These are phyloP conservation scores for Guaruba guarouba DNA, from an alignment of 2,113 vertebrate genomes.

Conservation along the genomic window DNA sequence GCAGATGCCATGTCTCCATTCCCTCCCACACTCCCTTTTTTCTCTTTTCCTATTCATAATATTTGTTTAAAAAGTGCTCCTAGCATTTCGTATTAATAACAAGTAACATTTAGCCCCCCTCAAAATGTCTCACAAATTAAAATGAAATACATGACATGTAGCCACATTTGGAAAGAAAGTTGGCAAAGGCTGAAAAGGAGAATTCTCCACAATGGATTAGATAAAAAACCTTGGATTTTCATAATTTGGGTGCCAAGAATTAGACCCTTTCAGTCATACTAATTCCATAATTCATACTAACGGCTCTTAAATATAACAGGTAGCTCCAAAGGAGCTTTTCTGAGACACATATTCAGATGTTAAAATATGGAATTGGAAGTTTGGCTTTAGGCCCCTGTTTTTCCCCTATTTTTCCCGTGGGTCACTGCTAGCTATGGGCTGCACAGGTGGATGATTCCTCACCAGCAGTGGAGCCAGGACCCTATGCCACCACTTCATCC, in stretches of 20 bases:
- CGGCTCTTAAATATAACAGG: not conserved
- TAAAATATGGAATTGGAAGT: not conserved
- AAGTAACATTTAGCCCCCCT: not conserved
- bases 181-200: not conserved
- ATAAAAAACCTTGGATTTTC: not conserved
- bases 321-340: not conserved
- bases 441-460: not conserved
- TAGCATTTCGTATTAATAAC: not conserved
- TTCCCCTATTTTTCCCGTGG: accelerated
- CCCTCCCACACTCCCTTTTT: not conserved
- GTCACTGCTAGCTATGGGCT: not conserved
- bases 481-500: not conserved
- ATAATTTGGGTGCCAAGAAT: not conserved
- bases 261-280: not conserved
- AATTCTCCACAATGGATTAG: not conserved
- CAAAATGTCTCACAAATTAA: not conserved
- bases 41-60: not conserved
- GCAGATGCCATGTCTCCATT: not conserved
- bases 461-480: not conserved
- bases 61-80: not conserved
- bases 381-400: not conserved
- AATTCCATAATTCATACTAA: not conserved
- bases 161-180: not conserved
- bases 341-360: not conserved
- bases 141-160: not conserved